phyloP scores from a whole-genome alignment of 2,797 vertebrate genomes.

The Myiotriccus ornatus region DNA sequence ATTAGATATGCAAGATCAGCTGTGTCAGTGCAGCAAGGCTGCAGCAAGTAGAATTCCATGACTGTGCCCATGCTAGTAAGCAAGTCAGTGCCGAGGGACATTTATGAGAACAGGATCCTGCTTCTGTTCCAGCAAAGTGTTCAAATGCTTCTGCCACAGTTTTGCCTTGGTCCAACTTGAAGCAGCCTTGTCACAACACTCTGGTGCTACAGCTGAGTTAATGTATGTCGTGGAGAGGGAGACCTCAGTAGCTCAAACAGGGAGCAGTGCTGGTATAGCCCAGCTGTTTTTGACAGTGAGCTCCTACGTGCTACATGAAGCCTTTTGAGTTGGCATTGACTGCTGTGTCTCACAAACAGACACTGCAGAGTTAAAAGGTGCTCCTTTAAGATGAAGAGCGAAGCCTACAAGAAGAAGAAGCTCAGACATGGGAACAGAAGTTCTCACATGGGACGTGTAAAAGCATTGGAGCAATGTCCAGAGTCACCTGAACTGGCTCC shows the following conservation, averaged over 20 bases:
- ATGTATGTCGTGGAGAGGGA: not conserved
- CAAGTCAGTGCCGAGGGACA: not conserved
- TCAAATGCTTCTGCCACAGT: not conserved
- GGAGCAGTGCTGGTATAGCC: not conserved
- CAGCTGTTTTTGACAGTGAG: not conserved
- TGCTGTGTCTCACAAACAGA: not conserved
- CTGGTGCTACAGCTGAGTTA: not conserved
- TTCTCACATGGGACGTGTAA: not conserved
- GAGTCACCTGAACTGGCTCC: not conserved
- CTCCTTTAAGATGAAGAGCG: not conserved
- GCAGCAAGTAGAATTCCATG: not conserved
- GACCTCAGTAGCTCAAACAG: not conserved
- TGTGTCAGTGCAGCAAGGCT: not conserved
- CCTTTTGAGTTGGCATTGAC: not conserved
- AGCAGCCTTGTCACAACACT: not conserved
- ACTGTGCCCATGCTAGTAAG: not conserved
- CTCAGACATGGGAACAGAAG: not conserved
- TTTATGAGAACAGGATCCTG: not conserved
- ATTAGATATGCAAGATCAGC: not conserved
- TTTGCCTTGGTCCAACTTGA: not conserved
- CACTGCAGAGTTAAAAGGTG: not conserved
- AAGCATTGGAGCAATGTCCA: not conserved
- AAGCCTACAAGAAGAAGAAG: not conserved
- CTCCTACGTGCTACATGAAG: fast-evolving
- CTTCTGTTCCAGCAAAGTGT: not conserved